A percentile compares a stretch with the other conserved stretches of the same genome.
phyloP scores from a whole-genome alignment of 92 coral and sea anemone genomes.

The Bergia sp. region DNA sequence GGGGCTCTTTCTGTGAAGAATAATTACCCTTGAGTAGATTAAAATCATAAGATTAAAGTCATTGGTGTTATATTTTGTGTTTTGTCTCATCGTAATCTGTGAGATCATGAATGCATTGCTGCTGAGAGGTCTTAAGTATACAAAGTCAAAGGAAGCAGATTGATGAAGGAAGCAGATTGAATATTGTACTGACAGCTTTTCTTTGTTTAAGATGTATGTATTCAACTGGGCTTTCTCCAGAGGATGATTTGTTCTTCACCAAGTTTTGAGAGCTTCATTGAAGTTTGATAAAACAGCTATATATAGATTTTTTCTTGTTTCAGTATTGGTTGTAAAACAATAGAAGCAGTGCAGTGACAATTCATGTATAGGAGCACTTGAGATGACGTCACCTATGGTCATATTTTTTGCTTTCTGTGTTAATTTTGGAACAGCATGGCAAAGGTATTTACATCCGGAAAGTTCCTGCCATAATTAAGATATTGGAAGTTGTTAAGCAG shows the following conservation, averaged over 20 bases:
- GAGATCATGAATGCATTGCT: neutral
- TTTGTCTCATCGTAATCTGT: neutral
- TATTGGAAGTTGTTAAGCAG: neutral
- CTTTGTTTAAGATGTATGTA: no score
- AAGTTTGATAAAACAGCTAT: neutral
- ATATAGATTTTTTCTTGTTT: no score
- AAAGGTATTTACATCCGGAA: neutral
- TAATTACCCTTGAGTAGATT: constrained; percentile 36
- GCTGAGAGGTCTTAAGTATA: no score
- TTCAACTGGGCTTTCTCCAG: neutral
- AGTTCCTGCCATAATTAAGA: neutral
- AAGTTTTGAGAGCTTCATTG: neutral
- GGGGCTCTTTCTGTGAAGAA: neutral
- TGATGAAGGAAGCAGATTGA: neutral
- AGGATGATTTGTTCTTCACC: neutral
- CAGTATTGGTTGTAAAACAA: no score
- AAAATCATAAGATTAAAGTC: neutral
- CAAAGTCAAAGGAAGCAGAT: neutral
- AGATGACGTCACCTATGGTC: neutral
- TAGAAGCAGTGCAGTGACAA: neutral
- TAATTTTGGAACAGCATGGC: neutral
- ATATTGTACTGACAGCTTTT: neutral
- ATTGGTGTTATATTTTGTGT: neutral
- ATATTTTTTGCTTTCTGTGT: neutral
- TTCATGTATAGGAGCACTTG: neutral